Percentiles rank a stretch among this genome's conserved stretches.
Conservation (phyloP, 2,113 vertebrate species). For the Daphoenositta chrysoptera region DNA sequence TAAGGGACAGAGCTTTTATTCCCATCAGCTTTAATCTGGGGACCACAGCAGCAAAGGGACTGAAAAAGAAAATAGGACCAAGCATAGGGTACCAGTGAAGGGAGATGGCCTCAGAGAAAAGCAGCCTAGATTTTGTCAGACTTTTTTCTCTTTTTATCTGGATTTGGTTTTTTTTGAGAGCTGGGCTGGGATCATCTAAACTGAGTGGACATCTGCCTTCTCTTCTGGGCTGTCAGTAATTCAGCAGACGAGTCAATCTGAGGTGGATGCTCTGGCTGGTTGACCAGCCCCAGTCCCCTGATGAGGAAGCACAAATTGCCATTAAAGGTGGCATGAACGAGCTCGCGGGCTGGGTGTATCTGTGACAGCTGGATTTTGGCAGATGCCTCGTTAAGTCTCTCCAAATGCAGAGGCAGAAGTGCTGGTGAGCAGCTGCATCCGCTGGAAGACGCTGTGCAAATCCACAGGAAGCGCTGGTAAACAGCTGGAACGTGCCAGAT, state of each 20-base stretch:
- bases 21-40: neutral
- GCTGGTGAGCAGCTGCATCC: conserved; percentile 34
- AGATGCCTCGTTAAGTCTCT: neutral
- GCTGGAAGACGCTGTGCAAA: conserved; percentile 7
- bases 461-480: neutral
- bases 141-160: neutral
- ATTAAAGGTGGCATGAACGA: neutral
- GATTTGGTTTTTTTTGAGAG: neutral
- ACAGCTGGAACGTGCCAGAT: conserved; percentile 3
- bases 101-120: neutral
- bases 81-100: neutral
- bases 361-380: neutral
- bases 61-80: neutral
- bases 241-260: neutral
- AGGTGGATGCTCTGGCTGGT: neutral
- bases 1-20: neutral
- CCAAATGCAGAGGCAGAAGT: neutral
- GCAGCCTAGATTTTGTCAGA: neutral
- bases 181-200: neutral
- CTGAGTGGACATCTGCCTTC: neutral
- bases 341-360: neutral
- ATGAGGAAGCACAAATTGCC: neutral
- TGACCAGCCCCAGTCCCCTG: neutral
- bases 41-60: neutral
- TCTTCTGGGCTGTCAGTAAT: neutral